Evolutionary conservation across 2,888 invertebrate species (phyloP), one percentile per base, ranked within the genome.

Genomic region (Aphelenchoides bicaudatus): DNA sequence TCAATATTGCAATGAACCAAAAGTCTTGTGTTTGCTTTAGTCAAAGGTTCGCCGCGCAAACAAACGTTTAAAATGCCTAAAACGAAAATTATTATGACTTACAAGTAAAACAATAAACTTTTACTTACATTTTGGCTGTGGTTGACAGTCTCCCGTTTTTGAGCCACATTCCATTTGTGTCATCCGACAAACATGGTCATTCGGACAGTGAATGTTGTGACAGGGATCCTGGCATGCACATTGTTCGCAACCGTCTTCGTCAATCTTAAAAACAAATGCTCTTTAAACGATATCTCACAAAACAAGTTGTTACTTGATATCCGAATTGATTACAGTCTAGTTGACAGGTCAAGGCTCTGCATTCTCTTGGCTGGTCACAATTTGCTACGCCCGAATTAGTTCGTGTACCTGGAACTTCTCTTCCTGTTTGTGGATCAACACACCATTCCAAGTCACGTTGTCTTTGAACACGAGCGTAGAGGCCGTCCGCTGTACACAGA

Each of bases 141-240:
- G 61, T n/a, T 56, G 51, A 39, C 69, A 68, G 21, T 63, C 56
- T 10, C 49, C 28, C 16, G 23, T 8, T 34, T 34, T n/a, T n/a
- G 10, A n/a, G 10, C 25, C 43, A 25, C 43, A 43, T 43, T 43
- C 43, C 23, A 8, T 19, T n/a, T 19, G 43, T 25, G 43, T 21
- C 43, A 68, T 51, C 28, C 70, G 56, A 39, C 74, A 74, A 8
- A 73, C 63, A 31, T 67, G 68, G 27, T 70, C 65, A 31, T 65
- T 56, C n/a, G 73, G 70, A 46, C 75, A 76, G 21, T 58, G 55
- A 38, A 74, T 60, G 21, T 62, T 62, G 27, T 62, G 59, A 50
- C 77, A 77, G 1, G 70, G 68, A 38, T 69, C 55, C 5, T 61
- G 56, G 53, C 77, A 77, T 27, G 63, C 65, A 52, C 77, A 77